Evolutionary conservation across 64 coral and sea anemone species (phyloP).

Genomic region (Dendrophyllia cribrosa): DNA sequence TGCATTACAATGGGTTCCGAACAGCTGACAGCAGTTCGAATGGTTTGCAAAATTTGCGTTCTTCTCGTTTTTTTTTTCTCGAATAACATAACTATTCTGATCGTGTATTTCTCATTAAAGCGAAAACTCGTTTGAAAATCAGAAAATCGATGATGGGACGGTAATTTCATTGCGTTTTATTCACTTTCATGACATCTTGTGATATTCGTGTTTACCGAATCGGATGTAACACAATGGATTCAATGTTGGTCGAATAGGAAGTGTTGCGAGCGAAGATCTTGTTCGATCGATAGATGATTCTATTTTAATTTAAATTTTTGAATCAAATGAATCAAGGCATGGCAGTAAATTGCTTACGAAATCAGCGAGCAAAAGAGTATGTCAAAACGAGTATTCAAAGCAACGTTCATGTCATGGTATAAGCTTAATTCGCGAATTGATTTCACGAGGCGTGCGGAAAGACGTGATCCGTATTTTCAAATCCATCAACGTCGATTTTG

Average conservation of each 20-base stretch:
- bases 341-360: background rate
- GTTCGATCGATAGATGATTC: conserved; percentile 1
- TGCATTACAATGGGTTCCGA: conserved; percentile 88
- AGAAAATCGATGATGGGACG: background rate
- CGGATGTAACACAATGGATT: conserved; percentile 69
- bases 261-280: background rate
- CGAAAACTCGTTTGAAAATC: background rate
- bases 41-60: background rate
- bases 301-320: background rate
- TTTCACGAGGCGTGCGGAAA: background rate
- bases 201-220: conserved; percentile 37
- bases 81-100: background rate
- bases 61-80: background rate
- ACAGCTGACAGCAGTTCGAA: conserved; percentile 84
- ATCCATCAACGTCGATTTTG: background rate
- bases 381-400: background rate
- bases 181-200: conserved; percentile 40
- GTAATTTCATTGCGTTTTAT: conserved; percentile 37
- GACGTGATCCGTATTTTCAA: background rate
- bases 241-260: conserved; percentile 12
- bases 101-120: background rate
- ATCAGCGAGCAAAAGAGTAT: background rate
- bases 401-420: background rate
- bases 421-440: conserved; percentile 10
- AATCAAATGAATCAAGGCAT: conserved; percentile 13